Base-by-base conservation (phyloP, 1,140 invertebrate genomes). In the Gerris buenoi region DNA sequence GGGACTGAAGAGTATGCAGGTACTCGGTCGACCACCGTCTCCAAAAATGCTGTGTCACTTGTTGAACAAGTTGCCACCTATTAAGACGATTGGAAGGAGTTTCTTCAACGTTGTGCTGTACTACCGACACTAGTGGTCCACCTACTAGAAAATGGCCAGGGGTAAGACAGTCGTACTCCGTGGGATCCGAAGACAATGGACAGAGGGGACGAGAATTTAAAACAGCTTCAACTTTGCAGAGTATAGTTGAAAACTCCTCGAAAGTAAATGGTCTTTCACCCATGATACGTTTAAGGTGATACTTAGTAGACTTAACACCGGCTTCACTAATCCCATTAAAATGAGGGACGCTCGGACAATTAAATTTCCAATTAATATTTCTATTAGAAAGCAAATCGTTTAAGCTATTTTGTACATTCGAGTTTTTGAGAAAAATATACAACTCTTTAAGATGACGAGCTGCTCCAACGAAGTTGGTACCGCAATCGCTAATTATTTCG, bases 191-290 rank as follows among this genome's bases (percentile, higher is more conserved):
- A 18, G 65, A 66, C 14, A 66, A 25, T 0, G 68, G 33, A 23
- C 63, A 68, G 29, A 73, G 15, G 14, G 73, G 72, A 15, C 73
- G 64, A 0, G 73, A 74, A 66, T 75, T 76, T 1, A 75, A 46
- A 10, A 72, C 61, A 0, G 72, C 72, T 68, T 76, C 73, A 61
- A 75, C 71, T 23, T 68, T 64, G 15, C 67, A 22, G 10, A 73
- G 64, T 0, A 75, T 25, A 0, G 73, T 75, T 10, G 25, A 56
- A 1, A 76, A 65, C 67, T 76, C 73, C 65, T 76, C 74, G 68
- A 69, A 71, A 0, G 71, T 72, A 14, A 60, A 60, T 10, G 5
- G 5, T 14, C 15, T 3, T 10, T 60, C 23, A 25, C 15, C 58
- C 15, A 60, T 22, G 5, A 60, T 25, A 10, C 58, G 5, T 60